phyloP scores from a whole-genome alignment of 2,888 invertebrate genomes.

The Amiota mariae region DNA sequence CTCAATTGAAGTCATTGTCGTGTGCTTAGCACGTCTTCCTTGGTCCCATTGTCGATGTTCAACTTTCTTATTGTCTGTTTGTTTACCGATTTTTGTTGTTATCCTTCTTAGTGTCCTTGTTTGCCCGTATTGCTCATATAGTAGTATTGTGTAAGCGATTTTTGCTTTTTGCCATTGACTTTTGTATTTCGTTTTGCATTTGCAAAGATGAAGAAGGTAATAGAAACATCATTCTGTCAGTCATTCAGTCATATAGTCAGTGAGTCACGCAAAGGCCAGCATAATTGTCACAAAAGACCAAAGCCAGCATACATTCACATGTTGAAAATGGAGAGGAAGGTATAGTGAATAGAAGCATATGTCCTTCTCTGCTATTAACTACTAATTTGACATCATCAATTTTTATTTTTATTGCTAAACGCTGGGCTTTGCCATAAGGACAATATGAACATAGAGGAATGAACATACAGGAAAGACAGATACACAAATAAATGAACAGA shows the following conservation, averaged over 20 bases:
- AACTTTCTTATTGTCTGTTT: not conserved
- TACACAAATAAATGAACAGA: too few relatives aligned
- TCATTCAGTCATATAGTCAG: not conserved
- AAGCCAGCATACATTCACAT: not conserved
- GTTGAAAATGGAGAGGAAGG: not conserved
- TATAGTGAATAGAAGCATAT: not conserved
- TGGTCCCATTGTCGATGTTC: not conserved
- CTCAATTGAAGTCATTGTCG: not conserved
- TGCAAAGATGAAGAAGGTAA: not conserved
- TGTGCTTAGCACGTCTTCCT: slow-evolving; percentile 20
- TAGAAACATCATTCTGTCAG: not conserved
- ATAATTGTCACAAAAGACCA: slow-evolving; percentile 6
- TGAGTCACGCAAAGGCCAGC: slow-evolving; percentile 7
- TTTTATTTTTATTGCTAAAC: slow-evolving; percentile 26
- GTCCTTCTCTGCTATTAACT: slow-evolving; percentile 28
- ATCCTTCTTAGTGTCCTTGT: not conserved
- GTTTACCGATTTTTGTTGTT: not conserved
- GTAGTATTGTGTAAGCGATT: not conserved
- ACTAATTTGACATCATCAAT: slow-evolving; percentile 30
- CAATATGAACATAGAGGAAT: not conserved
- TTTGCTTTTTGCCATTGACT: slow-evolving; percentile 9
- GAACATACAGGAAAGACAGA: too few relatives aligned
- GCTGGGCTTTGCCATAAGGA: slow-evolving; percentile 3
- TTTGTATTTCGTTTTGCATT: slow-evolving; percentile 15
- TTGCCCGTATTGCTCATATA: not conserved